Evolutionary conservation across 2,113 vertebrate genomes (phyloP), one percentile per base, ranked within the genome.

Genomic region (Chaetodon auriga): DNA sequence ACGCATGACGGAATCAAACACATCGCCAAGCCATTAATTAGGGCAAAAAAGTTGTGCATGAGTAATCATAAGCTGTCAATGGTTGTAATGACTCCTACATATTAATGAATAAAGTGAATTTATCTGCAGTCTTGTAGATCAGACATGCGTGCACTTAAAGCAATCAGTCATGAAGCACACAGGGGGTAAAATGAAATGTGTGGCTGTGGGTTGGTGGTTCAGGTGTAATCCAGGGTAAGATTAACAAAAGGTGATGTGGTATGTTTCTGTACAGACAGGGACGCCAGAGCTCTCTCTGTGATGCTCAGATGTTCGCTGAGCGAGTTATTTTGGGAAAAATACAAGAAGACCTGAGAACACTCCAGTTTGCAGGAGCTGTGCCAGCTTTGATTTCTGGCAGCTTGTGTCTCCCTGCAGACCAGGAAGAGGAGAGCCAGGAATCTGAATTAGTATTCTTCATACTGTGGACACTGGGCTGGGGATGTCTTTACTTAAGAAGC

Each of bases 361-460:
- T 18, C 14, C 14, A 48, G 10, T 6, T 43, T 51, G 35, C 8
- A 38, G 57, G 57, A 68, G 18, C n/a, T 7, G 30, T 35, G 63
- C 62, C 62, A 63, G 48, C 62, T 54, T 46, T 54, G 19, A 38
- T 75, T 68, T 69, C 23, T 69, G 72, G 46, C 55, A 61, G 64
- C 46, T 19, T 10, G n/a, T 36, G n/a, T 23, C n/a, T 62, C 54
- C 46, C 12, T 30, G 51, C 10, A 4, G 51, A 57, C 12, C 36
- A 7, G 43, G 62, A 49, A 43, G 41, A 46, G 38, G 23, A 80
- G 11, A 63, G 51, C 49, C 57, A 64, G 30, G 14, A 49, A 35
- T 41, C 38, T 48, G 25, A 60, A 25, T 38, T 7, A 48, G 43
- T 41, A 18, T 45, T 55, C 51, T 30, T 54, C 4, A 21, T 38